These are phyloP conservation scores for Anastatus disparis DNA, from an alignment of 1,140 invertebrate genomes.

Conservation along the genomic window DNA sequence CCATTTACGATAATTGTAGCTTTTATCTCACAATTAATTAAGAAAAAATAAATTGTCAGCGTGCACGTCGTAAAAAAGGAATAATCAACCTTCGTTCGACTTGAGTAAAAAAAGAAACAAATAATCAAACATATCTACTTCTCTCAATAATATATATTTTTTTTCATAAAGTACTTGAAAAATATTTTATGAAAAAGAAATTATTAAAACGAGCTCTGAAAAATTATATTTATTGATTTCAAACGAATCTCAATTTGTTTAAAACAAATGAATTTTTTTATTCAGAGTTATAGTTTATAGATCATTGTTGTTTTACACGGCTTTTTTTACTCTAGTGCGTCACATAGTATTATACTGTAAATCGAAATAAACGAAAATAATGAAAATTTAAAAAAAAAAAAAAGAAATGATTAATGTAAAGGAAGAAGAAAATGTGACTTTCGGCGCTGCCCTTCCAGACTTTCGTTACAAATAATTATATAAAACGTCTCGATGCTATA, in stretches of 20 bases:
- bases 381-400: not conserved
- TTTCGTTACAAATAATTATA: not conserved
- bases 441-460: conserved; percentile 43
- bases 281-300: not conserved
- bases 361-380: not conserved
- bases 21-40: too few relatives aligned
- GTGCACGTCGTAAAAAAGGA: not conserved
- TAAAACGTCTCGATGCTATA: not conserved
- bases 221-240: conserved; percentile 4
- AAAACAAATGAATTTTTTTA: too few relatives aligned
- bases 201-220: not conserved
- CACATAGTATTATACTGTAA: conserved; percentile 30
- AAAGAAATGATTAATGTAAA: too few relatives aligned
- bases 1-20: too few relatives aligned
- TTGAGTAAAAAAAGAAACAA: not conserved
- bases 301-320: not conserved
- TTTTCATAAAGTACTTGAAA: not conserved
- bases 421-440: conserved; percentile 45
- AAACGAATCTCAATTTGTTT: too few relatives aligned
- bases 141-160: too few relatives aligned
- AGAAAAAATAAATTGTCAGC: conserved; percentile 27
- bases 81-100: too few relatives aligned
- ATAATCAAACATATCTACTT: too few relatives aligned
- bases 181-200: conserved; percentile 6
- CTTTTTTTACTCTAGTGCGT: not conserved